Conservation (phyloP, 2,113 vertebrate species). For the Hippocampus comes region DNA sequence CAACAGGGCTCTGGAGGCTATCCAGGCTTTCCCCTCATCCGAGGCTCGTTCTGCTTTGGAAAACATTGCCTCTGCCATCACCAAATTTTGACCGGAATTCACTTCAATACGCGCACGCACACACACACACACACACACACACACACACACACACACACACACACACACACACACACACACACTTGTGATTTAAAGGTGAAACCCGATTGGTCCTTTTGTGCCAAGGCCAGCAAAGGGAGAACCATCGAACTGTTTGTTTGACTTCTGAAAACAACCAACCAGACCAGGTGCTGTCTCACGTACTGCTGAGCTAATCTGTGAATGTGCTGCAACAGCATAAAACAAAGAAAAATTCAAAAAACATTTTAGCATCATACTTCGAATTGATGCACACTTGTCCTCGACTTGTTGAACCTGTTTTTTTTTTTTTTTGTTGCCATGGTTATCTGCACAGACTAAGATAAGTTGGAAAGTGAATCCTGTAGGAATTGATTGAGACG, state of each 20-base stretch:
- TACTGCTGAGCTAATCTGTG: slow-evolving; percentile 10
- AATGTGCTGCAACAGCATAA: slow-evolving; percentile 13
- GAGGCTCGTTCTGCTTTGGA: slow-evolving; percentile 93
- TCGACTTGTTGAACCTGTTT: slow-evolving; percentile 30
- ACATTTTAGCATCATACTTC: slow-evolving; percentile 26
- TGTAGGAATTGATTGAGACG: too few relatives aligned
- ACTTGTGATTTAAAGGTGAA: background rate
- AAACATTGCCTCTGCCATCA: slow-evolving; percentile 89
- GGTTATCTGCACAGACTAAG: slow-evolving; percentile 24
- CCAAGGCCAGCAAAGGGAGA: slow-evolving; percentile 18
- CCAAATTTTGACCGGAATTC: slow-evolving; percentile 79
- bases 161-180: background rate
- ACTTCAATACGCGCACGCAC: background rate
- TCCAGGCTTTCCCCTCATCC: slow-evolving; percentile 88
- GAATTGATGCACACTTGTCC: slow-evolving; percentile 13
- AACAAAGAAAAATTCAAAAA: slow-evolving; percentile 23
- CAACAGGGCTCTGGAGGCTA: slow-evolving; percentile 88
- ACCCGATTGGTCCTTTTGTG: slow-evolving; percentile 17
- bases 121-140: slow-evolving; percentile 1
- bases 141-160: too few relatives aligned
- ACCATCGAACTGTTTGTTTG: slow-evolving; percentile 1
- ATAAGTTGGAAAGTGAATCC: too few relatives aligned
- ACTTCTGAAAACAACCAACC: slow-evolving; percentile 24
- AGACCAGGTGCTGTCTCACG: slow-evolving; percentile 16
- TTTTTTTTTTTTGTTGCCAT: slow-evolving; percentile 29